Conservation (phyloP, 35 echinoderm and acorn worm species). For the Diadema setosum region DNA sequence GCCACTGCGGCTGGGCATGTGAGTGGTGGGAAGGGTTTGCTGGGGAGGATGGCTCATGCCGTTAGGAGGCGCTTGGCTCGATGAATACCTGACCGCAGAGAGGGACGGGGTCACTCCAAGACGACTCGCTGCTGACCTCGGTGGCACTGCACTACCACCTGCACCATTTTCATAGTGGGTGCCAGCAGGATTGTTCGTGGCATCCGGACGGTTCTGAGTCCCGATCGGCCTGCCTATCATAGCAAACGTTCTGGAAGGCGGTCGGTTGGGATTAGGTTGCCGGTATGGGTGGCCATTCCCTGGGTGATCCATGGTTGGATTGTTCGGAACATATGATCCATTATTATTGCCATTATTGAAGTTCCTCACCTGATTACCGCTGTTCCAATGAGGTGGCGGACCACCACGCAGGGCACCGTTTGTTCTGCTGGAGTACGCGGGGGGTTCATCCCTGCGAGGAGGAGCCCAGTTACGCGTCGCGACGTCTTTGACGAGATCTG, state of each 20-base stretch:
- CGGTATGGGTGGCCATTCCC: too few species aligned
- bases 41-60: neutral
- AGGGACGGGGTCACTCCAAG: neutral
- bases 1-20: too few species aligned
- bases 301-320: too few species aligned
- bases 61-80: neutral
- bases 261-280: neutral
- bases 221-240: neutral
- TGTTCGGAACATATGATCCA: neutral
- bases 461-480: neutral
- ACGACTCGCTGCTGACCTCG: neutral
- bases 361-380: neutral
- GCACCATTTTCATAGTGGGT: too few species aligned
- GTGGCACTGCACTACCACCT: neutral
- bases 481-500: neutral
- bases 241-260: neutral
- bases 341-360: neutral
- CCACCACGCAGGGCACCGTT: neutral
- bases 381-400: too few species aligned
- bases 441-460: neutral
- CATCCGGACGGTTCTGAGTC: neutral
- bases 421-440: neutral
- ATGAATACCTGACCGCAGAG: neutral
- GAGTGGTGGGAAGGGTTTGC: neutral
- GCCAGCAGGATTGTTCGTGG: neutral